Base-by-base conservation (phyloP, 2,888 invertebrate species). In the Dolomedes plantarius region DNA sequence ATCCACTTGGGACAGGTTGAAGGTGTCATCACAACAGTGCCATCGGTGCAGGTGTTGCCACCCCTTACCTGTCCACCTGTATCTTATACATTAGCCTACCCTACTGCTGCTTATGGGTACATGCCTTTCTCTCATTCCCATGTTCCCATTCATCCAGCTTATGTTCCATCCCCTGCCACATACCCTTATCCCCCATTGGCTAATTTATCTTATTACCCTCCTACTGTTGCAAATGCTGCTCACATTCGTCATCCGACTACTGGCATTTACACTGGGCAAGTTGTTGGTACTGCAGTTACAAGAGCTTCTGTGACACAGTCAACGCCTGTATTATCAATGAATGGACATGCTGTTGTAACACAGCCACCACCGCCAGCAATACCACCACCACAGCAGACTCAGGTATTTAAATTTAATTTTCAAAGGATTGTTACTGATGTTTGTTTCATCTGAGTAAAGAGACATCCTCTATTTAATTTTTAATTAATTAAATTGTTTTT, bases 301-400 rank as follows among this genome's bases (percentile, higher is more conserved):
- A 71, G 83, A 56, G 88, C 86, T 13, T 79, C 87, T 13, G 82
- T 85, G 23, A 82, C 88, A 41, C 78, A 88, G 46, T 56, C 77
- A 23, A 31, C 73, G 28, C 74, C 88, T 72, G 77, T 87, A 71
- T 29, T 88, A 81, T 81, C 86, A 46, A 75, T 83, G 73, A 81
- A 75, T 87, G 74, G 87, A n/a, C 87, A 87, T 78, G 81, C 73
- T 19, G 83, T 85, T 19, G 71, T 73, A 16, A 39, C 74, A 27
- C 87, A 78, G 23, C 87, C 88, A 7, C 81, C 81, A 31, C 79
- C 77, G 50, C 31, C 88, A 71, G 11, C 87, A 56, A 68, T 88
- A 83, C 82, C 82, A 36, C 72, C 89, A 71, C 88, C 88, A 9
- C 89, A 88, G 50, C 89, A 89, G 41, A 81, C 87, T 11, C 83